Evolutionary conservation across 2,113 vertebrate species (phyloP).

Genomic region (Narcine bancroftii): DNA sequence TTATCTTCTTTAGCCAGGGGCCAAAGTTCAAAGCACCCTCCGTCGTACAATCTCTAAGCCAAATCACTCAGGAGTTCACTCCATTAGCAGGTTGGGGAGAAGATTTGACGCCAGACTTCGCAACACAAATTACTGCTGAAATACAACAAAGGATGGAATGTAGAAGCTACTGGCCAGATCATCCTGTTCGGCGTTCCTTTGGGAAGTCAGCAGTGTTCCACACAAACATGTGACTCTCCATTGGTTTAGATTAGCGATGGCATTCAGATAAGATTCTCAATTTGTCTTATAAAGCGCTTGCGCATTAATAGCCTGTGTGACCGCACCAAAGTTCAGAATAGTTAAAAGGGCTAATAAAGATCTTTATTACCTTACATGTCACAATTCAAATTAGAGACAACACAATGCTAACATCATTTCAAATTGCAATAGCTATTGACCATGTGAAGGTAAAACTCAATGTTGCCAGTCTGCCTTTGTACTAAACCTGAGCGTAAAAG

Average conservation of each 20-base stretch:
- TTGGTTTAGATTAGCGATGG: background rate
- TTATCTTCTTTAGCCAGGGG: constrained; percentile 12
- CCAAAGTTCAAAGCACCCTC: constrained; percentile 26
- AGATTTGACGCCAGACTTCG: constrained; percentile 12
- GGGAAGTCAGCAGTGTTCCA: background rate
- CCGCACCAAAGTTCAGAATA: background rate
- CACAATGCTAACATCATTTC: background rate
- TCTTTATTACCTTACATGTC: background rate
- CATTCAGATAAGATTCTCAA: constrained; percentile 9
- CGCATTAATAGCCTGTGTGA: background rate
- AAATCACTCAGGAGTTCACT: background rate
- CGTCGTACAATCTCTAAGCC: background rate
- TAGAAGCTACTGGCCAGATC: background rate
- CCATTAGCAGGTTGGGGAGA: constrained; percentile 32
- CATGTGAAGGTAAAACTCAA: background rate
- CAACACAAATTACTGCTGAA: constrained; percentile 21
- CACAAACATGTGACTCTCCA: background rate
- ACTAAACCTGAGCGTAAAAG: background rate
- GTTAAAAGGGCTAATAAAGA: constrained; percentile 1
- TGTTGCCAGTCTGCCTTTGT: background rate
- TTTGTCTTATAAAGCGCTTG: constrained; percentile 8
- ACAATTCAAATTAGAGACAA: background rate
- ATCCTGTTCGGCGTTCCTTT: constrained; percentile 13
- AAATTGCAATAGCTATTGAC: no score
- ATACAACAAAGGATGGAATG: background rate